Percentiles rank a stretch among this genome's conserved stretches.
These are phyloP conservation scores for Climacteris rufus DNA, from an alignment of 2,113 vertebrate species.

Conservation along the genomic window DNA sequence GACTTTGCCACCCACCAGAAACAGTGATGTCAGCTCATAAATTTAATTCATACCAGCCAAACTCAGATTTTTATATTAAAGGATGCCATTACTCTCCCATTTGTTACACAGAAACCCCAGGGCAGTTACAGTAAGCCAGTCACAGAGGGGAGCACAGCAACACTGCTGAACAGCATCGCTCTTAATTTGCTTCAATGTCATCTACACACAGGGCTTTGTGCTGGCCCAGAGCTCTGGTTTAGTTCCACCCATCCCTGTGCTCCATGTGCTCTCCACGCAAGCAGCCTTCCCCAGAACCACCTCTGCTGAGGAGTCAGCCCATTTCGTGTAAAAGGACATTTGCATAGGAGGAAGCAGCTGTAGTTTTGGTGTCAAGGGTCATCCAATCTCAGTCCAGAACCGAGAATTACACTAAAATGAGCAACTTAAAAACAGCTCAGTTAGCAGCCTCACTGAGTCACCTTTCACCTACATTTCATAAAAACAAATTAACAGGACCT, in stretches of 20 bases:
- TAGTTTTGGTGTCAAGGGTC: not conserved
- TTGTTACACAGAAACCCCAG: not conserved
- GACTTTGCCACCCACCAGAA: not conserved
- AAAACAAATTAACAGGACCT: not conserved
- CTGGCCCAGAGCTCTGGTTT: not conserved
- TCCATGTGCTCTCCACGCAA: not conserved
- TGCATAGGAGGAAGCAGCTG: slow-evolving; percentile 36
- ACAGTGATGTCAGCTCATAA: not conserved
- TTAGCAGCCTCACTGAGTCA: not conserved
- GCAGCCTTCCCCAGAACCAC: not conserved
- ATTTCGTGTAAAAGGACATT: not conserved
- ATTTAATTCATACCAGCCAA: not conserved
- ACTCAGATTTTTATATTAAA: not conserved
- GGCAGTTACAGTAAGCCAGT: not conserved
- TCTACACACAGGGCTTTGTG: not conserved
- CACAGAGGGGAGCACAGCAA: not conserved
- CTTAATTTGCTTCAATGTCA: not conserved
- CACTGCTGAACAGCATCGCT: not conserved
- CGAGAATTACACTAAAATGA: not conserved
- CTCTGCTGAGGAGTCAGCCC: not conserved
- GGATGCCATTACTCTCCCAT: not conserved
- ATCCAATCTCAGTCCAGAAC: not conserved
- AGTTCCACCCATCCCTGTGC: not conserved
- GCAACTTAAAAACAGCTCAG: not conserved
- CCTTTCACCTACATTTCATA: not conserved